Base-by-base conservation (phyloP, 2,113 vertebrate species). In the Lasiurus cinereus region DNA sequence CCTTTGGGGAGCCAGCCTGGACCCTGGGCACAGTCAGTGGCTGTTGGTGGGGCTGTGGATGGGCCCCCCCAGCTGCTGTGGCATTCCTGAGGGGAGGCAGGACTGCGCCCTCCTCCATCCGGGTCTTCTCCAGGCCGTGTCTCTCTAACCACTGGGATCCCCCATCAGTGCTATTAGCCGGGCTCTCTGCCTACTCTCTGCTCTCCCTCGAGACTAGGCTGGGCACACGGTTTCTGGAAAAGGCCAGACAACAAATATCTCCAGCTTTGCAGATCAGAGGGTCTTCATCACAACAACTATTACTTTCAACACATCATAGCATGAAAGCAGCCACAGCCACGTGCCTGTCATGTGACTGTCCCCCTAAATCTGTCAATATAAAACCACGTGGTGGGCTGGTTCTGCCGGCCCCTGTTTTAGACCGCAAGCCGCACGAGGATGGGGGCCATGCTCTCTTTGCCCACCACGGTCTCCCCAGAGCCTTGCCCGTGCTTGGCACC, bases 341-440 rank as follows among this genome's bases (percentile, higher is more conserved):
- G 56, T 43, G 16, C 31, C 54, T 82, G 54, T 33, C 64, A 46
- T 14, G 2, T 91, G 62, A 24, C 50, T 69, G 7, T 94, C 54
- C 64, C 56, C 90, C 46, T 93, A 54, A 91, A 94, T 39, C 66
- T 90, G 88, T 66, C 67, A 79, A 76, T 69, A 62, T 12, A 69
- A 78, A 73, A 39, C 62, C 39, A 10, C 3, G 1, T 7, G 15
- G 62, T 16, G 33, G 88, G 48, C 24, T 15, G 10, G 27, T 16
- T 89, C 64, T 70, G n/a, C 21, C 16, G 11, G 85, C 31, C 2
- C 5, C 14, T 50, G 2, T 16, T 85, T 15, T 77, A 54, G 83
- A 88, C 21, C 21, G 2, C n/a, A 8, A 9, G 50, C 64, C 50
- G 43, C 1, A 2, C 15, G 9, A 69, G 21, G 31, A 54, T 43